Evolutionary conservation across 2,113 vertebrate species (phyloP).

Genomic region (Glaucomys volans): DNA sequence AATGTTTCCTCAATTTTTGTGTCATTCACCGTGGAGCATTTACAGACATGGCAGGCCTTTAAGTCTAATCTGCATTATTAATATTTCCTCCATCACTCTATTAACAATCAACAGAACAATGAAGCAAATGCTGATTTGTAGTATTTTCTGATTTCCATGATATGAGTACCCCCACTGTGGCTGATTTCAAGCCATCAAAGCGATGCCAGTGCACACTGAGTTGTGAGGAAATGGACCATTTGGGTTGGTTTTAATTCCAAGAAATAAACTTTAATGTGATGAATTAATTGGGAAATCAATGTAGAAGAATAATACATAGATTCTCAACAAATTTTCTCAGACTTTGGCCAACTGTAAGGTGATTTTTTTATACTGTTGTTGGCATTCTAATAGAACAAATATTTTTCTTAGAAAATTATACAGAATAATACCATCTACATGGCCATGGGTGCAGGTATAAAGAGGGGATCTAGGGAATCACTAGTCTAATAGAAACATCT

Average conservation of each 20-base stretch:
- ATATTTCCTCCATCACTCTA: not conserved
- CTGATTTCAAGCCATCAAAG: not conserved
- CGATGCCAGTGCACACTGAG: not conserved
- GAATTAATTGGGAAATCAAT: not conserved
- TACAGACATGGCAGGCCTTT: conserved; percentile 39
- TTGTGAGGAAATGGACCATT: not conserved
- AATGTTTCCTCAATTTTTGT: conserved; percentile 34
- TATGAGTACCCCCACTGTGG: not conserved
- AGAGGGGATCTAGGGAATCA: not conserved
- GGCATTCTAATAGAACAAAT: not conserved
- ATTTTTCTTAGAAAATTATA: not conserved
- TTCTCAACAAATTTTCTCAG: not conserved
- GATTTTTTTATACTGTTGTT: not conserved
- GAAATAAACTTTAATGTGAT: not conserved
- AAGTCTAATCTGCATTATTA: conserved; percentile 59
- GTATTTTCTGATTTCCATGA: conserved; percentile 4
- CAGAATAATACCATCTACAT: not conserved
- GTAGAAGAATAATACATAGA: not conserved
- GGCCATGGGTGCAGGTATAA: not conserved
- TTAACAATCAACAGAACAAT: conserved; percentile 60
- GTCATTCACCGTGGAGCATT: conserved; percentile 10
- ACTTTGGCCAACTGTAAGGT: not conserved
- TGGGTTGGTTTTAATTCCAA: not conserved
- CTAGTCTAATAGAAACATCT: not conserved
- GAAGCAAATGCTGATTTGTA: conserved; percentile 12